These are phyloP conservation scores for Hydrocynus forskahlii DNA, from an alignment of 2,797 vertebrate genomes.

Conservation along the genomic window DNA sequence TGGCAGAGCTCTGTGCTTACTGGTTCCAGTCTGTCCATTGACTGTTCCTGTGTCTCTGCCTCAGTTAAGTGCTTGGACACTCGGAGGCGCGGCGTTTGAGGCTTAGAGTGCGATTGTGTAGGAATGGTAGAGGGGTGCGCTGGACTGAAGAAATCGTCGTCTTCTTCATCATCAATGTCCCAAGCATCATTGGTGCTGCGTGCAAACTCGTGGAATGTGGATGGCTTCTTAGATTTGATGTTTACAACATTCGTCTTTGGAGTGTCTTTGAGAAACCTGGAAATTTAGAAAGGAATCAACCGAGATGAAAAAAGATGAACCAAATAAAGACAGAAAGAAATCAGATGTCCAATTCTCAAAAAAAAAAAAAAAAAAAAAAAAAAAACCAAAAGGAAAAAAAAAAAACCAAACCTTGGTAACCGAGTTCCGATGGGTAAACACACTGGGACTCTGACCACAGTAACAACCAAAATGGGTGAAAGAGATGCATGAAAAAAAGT, in stretches of 20 bases:
- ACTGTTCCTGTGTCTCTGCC: slow-evolving; percentile 63
- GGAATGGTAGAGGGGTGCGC: slow-evolving; percentile 54
- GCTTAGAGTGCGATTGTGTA: slow-evolving; percentile 49
- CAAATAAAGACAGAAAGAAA: not conserved
- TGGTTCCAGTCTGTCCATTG: slow-evolving; percentile 72
- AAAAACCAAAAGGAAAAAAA: not conserved
- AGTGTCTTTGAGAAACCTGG: slow-evolving; percentile 89
- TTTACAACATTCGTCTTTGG: slow-evolving; percentile 82
- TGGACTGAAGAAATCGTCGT: slow-evolving; percentile 75
- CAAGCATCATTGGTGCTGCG: slow-evolving; percentile 95
- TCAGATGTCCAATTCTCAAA: not conserved
- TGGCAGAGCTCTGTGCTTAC: slow-evolving; percentile 73
- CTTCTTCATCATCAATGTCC: slow-evolving; percentile 94
- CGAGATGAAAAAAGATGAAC: not conserved
- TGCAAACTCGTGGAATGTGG: slow-evolving; percentile 96
- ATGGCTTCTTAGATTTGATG: slow-evolving; percentile 90
- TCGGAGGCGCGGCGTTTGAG: slow-evolving; percentile 59
- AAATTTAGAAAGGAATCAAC: not conserved
- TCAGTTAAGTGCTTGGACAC: slow-evolving; percentile 15
- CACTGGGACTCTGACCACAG: slow-evolving; percentile 13
- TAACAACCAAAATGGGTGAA: slow-evolving; percentile 14
- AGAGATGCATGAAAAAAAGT: not conserved
- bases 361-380: not conserved
- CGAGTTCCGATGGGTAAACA: slow-evolving; percentile 17
- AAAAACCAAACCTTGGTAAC: too few species aligned